These are phyloP conservation scores for Neotoma lepida DNA, from an alignment of 2,113 vertebrate species.

Conservation along the genomic window DNA sequence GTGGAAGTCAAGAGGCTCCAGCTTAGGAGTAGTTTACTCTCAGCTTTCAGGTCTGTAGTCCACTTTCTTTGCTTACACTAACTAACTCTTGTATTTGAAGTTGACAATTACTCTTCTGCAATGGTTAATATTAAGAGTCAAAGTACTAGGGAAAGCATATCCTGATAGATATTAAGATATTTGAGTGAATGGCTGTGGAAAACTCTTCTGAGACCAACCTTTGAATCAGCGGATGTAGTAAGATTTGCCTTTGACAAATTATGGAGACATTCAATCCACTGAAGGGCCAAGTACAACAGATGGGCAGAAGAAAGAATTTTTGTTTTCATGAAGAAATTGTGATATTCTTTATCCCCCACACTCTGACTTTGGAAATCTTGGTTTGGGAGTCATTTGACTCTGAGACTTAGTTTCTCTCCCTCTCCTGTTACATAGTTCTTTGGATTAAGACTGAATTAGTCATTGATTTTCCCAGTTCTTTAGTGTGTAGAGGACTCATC, in stretches of 20 bases:
- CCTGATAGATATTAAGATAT: neutral
- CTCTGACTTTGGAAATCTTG: neutral
- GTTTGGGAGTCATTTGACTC: neutral
- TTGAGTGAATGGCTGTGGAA: neutral
- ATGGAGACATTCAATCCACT: neutral
- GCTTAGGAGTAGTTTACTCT: neutral
- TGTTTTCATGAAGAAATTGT: neutral
- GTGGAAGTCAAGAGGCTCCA: neutral
- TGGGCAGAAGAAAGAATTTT: neutral
- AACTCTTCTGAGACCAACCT: neutral
- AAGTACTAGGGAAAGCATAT: neutral
- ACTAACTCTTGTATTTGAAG: neutral
- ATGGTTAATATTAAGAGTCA: neutral
- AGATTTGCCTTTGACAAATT: neutral
- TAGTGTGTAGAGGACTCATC: neutral
- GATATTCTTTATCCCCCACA: neutral
- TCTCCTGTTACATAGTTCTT: neutral
- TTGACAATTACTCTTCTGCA: neutral
- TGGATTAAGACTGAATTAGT: neutral
- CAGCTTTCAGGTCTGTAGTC: neutral
- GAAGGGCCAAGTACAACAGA: neutral
- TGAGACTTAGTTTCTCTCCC: neutral
- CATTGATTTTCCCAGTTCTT: neutral
- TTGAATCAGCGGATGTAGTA: neutral
- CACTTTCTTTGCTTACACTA: neutral